Base-by-base conservation (phyloP, 2,797 vertebrate species). In the Crax fasciolata region DNA sequence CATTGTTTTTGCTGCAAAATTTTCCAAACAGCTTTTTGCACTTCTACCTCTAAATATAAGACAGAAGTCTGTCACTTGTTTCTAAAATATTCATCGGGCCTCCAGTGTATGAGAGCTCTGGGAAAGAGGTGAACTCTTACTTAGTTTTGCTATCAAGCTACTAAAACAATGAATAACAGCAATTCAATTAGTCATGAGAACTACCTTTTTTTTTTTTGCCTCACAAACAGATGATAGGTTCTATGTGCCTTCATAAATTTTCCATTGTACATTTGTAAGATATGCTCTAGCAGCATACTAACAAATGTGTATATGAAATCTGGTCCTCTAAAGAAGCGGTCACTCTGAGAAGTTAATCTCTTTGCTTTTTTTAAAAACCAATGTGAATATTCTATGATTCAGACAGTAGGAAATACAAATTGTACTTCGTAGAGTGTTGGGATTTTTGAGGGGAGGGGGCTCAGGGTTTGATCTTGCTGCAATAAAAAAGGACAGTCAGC, bases 161-260 rank as follows among this genome's bases (percentile, higher is more conserved):
- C 24, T 68, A 70, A 65, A 90, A 44, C 9, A 68, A 32, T 16
- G 15, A 89, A 48, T 15, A 48, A 9, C 23, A 83, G n/a, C 18
- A 83, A 68, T 65, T 59, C 18, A 83, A 68, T 65, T 59, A 46
- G 16, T 63, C 3, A 41, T 13, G 4, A 52, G 8, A 74, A 16
- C 10, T 54, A 63, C 7, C 1, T 4, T 54, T 18, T 9, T 12
- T 19, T 10, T 30, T 32, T 25, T n/a, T 9, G 2, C 0, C 10
- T 54, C 30, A 21, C 5, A 62, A 58, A 43, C 3, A 51, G 5
- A n/a, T 17, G 5, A 58, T 73, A 13, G 13, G 16, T 8, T 57
- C n/a, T 8, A 4, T 4, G 23, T 55, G 12, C 25, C 41, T 94
- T 82, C 18, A 38, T 46, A 78, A 68, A 25, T 23, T 3, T 63